These are phyloP conservation scores for Micrasema minimum DNA, from an alignment of 1,140 invertebrate species.

Conservation along the genomic window DNA sequence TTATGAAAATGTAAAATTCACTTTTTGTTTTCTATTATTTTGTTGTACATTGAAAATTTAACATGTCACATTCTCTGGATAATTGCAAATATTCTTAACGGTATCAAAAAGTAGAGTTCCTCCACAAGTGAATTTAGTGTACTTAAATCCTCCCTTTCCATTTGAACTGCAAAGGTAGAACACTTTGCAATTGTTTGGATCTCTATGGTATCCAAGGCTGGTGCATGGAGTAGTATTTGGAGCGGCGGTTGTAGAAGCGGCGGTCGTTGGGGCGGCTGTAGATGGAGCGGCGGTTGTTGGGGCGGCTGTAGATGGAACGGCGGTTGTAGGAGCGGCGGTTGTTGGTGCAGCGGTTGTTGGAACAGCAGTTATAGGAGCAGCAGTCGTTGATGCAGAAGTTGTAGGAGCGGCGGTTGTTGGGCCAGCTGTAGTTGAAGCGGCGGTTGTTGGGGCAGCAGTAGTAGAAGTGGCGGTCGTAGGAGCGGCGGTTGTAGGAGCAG, in stretches of 20 bases:
- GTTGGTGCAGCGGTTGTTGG: constrained; percentile 11
- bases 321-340: too few relatives aligned
- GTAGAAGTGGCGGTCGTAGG: not conserved
- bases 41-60: constrained; percentile 9
- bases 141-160: not conserved
- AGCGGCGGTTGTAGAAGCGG: too few relatives aligned
- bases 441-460: not conserved
- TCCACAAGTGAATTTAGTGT: constrained; percentile 2
- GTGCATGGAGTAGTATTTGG: constrained; percentile 7
- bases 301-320: not conserved
- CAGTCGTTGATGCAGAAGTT: not conserved
- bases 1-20: too few relatives aligned
- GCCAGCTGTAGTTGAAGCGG: not conserved
- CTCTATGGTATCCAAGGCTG: constrained; percentile 9
- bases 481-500: constrained; percentile 8
- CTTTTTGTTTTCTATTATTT: too few relatives aligned
- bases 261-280: too few relatives aligned
- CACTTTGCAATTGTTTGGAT: constrained; percentile 6
- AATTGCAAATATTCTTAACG: constrained; percentile 20
- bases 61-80: constrained; percentile 14
- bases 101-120: constrained; percentile 12
- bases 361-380: not conserved
- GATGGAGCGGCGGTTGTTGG: not conserved
- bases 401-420: not conserved
- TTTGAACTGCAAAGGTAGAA: constrained; percentile 24